Conservation (phyloP, 2,888 invertebrate species). For the Plagiodera versicolora region DNA sequence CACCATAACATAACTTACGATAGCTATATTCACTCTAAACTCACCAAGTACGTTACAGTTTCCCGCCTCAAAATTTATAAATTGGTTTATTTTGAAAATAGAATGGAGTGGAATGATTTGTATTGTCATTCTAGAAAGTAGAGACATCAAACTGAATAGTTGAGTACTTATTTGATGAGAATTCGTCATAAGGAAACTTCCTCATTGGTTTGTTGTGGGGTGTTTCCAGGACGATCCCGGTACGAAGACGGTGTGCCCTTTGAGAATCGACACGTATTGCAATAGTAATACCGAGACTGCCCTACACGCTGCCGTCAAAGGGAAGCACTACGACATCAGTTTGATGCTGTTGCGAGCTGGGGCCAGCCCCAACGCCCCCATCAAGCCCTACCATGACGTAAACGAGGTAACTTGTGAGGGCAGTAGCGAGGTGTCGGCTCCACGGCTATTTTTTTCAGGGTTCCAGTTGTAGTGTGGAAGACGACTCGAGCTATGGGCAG, state of each 20-base stretch:
- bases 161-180: too few species aligned
- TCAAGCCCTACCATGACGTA: constrained; percentile 58
- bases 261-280: constrained; percentile 74
- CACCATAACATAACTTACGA: too few species aligned
- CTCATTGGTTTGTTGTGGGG: background rate
- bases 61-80: too few species aligned
- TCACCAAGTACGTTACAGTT: too few species aligned
- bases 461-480: constrained; percentile 54
- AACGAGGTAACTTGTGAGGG: constrained; percentile 52
- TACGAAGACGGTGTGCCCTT: constrained; percentile 63
- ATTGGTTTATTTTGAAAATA: too few species aligned
- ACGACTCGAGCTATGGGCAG: constrained; percentile 55
- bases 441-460: constrained; percentile 38
- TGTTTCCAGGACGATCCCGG: constrained; percentile 39
- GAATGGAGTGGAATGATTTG: too few species aligned
- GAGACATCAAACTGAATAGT: too few species aligned
- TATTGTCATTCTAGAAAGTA: too few species aligned
- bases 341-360: constrained; percentile 72
- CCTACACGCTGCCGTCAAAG: constrained; percentile 78
- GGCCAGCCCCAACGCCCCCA: constrained; percentile 78
- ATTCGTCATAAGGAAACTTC: too few species aligned
- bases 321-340: constrained; percentile 72
- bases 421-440: too few species aligned
- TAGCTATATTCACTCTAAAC: too few species aligned
- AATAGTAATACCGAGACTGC: constrained; percentile 80